Conservation (phyloP, 1,140 invertebrate species). For the Lordiphosa mommai region DNA sequence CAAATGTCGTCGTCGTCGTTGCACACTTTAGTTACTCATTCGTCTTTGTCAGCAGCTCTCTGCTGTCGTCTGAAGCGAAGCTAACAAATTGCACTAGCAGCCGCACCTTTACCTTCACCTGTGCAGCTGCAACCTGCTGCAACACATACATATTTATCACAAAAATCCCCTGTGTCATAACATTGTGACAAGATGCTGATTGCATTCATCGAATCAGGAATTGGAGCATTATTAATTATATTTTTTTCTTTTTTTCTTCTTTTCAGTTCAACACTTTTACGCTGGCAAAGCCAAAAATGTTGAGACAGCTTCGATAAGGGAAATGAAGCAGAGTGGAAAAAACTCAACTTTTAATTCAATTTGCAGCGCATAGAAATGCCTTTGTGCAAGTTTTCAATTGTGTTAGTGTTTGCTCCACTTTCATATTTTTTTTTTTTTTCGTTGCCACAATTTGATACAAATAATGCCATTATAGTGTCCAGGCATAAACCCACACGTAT, state of each 20-base stretch:
- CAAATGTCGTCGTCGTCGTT: slow-evolving; percentile 16
- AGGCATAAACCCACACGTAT: slow-evolving; percentile 48
- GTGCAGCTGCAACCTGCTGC: too few species aligned
- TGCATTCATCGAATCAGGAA: slow-evolving; percentile 26
- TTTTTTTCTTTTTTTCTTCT: neutral
- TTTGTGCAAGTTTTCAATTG: slow-evolving; percentile 64
- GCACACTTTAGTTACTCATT: slow-evolving; percentile 21
- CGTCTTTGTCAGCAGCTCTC: slow-evolving; percentile 39
- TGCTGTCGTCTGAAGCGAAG: slow-evolving; percentile 12
- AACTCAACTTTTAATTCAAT: slow-evolving; percentile 66
- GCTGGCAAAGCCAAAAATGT: slow-evolving; percentile 27
- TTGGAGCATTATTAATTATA: slow-evolving; percentile 1
- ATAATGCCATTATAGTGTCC: slow-evolving; percentile 62
- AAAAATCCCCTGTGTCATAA: slow-evolving; percentile 43
- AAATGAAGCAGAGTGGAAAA: slow-evolving; percentile 9
- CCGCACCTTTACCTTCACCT: neutral
- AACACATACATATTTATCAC: slow-evolving; percentile 45
- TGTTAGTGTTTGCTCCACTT: slow-evolving; percentile 57
- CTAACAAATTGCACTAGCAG: slow-evolving; percentile 37
- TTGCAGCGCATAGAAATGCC: slow-evolving; percentile 47
- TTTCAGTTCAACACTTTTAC: slow-evolving; percentile 31
- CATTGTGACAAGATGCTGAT: slow-evolving; percentile 44
- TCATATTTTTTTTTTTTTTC: slow-evolving; percentile 37
- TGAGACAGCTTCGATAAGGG: slow-evolving; percentile 56
- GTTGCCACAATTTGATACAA: slow-evolving; percentile 67